These are phyloP conservation scores for Leptarthrus brevirostris DNA, from an alignment of 2,888 invertebrate species.

Conservation along the genomic window DNA sequence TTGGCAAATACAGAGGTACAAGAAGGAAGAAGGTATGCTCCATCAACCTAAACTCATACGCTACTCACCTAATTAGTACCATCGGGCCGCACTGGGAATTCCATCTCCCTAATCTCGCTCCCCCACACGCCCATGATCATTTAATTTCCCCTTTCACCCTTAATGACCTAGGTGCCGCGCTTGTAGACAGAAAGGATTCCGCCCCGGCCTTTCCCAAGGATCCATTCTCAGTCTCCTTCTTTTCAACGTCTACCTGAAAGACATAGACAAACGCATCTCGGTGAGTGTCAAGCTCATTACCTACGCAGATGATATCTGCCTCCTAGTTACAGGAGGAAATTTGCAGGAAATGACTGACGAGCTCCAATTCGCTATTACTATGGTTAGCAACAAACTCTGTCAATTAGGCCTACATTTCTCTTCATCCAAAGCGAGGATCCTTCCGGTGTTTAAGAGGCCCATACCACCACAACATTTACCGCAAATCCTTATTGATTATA, in stretches of 20 bases:
- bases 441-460: background rate
- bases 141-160: background rate
- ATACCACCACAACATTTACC: background rate
- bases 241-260: background rate
- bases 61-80: background rate
- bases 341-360: too few relatives aligned
- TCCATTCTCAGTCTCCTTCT: background rate
- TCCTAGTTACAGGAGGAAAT: background rate
- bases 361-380: too few relatives aligned
- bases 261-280: too few relatives aligned
- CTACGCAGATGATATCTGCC: background rate
- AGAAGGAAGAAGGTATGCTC: background rate
- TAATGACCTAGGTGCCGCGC: background rate
- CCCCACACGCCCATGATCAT: background rate
- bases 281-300: background rate
- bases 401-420: background rate
- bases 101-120: background rate
- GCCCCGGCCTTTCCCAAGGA: background rate
- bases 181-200: background rate
- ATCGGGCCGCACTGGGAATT: background rate
- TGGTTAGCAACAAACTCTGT: background rate
- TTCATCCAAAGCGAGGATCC: background rate
- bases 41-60: background rate
- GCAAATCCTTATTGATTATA: background rate
- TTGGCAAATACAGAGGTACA: background rate